Evolutionary conservation across 2,888 invertebrate genomes (phyloP).

Genomic region (Villa cingulata): DNA sequence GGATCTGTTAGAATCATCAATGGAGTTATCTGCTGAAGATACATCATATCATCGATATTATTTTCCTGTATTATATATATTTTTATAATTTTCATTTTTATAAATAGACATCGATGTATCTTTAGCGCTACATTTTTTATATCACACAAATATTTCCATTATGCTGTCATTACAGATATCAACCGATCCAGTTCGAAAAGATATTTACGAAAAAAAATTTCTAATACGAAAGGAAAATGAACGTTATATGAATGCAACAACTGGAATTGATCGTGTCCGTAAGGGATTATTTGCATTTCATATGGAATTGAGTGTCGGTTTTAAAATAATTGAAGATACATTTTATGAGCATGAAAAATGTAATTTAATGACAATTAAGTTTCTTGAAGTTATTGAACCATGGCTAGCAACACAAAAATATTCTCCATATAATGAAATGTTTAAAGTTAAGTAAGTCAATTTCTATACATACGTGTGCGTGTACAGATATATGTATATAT

Average conservation of each 20-base stretch:
- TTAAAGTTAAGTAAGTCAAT: constrained; percentile 28
- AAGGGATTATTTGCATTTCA: constrained; percentile 20
- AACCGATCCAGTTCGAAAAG: constrained; percentile 37
- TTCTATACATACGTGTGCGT: too few relatives aligned
- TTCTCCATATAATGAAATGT: constrained; percentile 29
- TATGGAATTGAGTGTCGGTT: constrained; percentile 13
- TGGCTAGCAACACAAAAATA: constrained; percentile 28
- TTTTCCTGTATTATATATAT: constrained; percentile 31
- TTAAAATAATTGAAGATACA: constrained; percentile 16
- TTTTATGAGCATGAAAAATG: constrained; percentile 21
- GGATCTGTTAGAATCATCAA: constrained; percentile 46
- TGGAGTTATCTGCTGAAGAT: constrained; percentile 48
- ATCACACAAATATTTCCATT: background rate
- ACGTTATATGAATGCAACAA: constrained; percentile 37
- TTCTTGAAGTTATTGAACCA: constrained; percentile 25
- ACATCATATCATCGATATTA: constrained; percentile 49
- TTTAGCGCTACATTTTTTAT: background rate
- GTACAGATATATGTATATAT: too few relatives aligned
- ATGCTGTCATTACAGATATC: constrained; percentile 4
- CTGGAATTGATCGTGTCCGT: constrained; percentile 38
- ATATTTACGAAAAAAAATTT: constrained; percentile 40
- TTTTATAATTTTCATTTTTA: too few relatives aligned
- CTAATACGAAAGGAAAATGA: constrained; percentile 36
- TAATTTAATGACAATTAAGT: constrained; percentile 22
- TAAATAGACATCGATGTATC: too few relatives aligned